A percentile compares a stretch with the other conserved stretches of the same genome.
Evolutionary conservation across 2,888 invertebrate species (phyloP).

Genomic region (Xylota sylvarum): DNA sequence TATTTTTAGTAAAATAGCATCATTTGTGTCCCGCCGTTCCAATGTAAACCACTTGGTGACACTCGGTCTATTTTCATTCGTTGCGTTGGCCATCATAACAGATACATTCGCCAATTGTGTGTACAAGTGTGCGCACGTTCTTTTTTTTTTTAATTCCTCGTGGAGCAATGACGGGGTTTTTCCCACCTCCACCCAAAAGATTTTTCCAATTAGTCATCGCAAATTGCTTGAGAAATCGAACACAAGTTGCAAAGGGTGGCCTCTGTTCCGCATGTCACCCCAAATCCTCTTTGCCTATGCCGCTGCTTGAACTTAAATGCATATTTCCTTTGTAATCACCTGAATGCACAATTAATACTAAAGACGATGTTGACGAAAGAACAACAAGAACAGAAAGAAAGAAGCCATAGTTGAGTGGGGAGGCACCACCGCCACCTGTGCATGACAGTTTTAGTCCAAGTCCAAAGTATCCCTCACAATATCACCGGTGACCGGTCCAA

Average conservation of each 20-base stretch:
- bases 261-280: constrained; percentile 40
- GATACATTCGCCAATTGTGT: constrained; percentile 5
- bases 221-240: constrained; percentile 73
- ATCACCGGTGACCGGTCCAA: not conserved
- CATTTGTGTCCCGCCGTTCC: constrained; percentile 16
- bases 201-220: constrained; percentile 73
- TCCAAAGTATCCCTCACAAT: constrained; percentile 40
- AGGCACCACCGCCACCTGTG: constrained; percentile 47
- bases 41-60: constrained; percentile 54
- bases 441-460: constrained; percentile 21
- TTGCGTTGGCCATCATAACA: constrained; percentile 66
- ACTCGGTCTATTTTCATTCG: constrained; percentile 73
- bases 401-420: constrained; percentile 64
- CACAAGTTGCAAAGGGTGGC: constrained; percentile 53
- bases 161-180: constrained; percentile 59
- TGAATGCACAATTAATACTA: constrained; percentile 72
- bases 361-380: constrained; percentile 41
- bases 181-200: constrained; percentile 62
- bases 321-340: constrained; percentile 72
- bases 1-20: constrained; percentile 54
- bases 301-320: constrained; percentile 46
- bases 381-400: constrained; percentile 48
- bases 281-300: constrained; percentile 3
- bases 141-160: constrained; percentile 7
- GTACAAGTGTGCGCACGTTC: constrained; percentile 9